Conservation (phyloP, 92 coral and sea anemone species). For the Scolanthus callimorphus region DNA sequence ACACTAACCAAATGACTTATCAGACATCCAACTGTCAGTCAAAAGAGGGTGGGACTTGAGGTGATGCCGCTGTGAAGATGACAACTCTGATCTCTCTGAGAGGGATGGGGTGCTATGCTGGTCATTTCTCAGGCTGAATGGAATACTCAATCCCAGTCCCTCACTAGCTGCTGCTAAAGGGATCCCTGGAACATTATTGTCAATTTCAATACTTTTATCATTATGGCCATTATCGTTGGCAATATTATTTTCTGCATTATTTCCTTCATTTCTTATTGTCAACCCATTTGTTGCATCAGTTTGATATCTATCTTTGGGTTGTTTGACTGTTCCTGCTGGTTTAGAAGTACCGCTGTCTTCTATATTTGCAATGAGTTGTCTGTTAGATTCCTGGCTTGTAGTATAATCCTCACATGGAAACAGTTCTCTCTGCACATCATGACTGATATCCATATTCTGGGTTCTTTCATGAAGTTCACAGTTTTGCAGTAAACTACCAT, state of each 20-base stretch:
- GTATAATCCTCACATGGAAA: not conserved
- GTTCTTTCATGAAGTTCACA: too few relatives aligned
- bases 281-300: not conserved
- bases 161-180: not conserved
- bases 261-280: not conserved
- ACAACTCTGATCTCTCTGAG: not conserved
- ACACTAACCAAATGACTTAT: conserved; percentile 69
- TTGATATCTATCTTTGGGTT: not conserved
- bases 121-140: not conserved
- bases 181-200: not conserved
- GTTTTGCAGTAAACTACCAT: not conserved
- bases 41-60: conserved; percentile 29
- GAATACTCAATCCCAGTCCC: not conserved
- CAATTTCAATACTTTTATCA: not conserved
- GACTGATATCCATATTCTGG: too few relatives aligned
- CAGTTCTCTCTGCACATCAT: not conserved
- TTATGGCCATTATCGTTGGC: not conserved
- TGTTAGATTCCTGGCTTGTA: not conserved
- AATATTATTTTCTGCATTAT: not conserved
- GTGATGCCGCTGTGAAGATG: not conserved
- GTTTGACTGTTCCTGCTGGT: not conserved
- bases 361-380: not conserved
- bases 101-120: conserved; percentile 2
- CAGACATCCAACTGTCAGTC: conserved; percentile 75
- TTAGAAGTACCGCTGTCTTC: not conserved